Evolutionary conservation across 1,140 invertebrate species (phyloP).

Genomic region (Sarcophaga bullata): DNA sequence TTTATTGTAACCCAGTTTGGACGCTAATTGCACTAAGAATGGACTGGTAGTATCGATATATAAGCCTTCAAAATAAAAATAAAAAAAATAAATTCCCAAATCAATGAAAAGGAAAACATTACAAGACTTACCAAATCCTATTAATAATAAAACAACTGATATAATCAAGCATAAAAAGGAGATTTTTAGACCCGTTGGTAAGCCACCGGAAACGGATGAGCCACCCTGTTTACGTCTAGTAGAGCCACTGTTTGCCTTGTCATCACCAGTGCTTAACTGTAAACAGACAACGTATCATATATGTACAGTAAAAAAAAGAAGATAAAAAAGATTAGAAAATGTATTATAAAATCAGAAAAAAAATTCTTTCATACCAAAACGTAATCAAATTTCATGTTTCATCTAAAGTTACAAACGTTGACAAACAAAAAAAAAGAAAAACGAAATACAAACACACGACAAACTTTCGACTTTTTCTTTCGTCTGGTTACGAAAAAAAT

Average conservation of each 20-base stretch:
- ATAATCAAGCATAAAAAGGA: conserved; percentile 62
- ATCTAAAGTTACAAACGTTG: not conserved
- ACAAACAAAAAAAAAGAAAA: no score
- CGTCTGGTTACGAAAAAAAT: not conserved
- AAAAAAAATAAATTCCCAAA: not conserved
- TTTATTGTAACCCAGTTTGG: conserved; percentile 75
- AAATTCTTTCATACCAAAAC: conserved; percentile 18
- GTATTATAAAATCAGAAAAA: not conserved
- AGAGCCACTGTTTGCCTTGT: not conserved
- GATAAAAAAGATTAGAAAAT: not conserved
- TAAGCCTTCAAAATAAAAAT: conserved; percentile 47
- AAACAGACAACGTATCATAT: not conserved
- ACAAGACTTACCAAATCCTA: conserved; percentile 60
- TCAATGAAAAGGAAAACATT: not conserved
- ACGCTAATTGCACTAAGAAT: conserved; percentile 73
- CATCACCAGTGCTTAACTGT: conserved; percentile 42
- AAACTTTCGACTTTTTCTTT: not conserved
- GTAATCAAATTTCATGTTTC: conserved; percentile 40
- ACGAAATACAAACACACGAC: not conserved
- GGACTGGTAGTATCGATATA: conserved; percentile 64
- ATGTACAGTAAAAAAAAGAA: not conserved
- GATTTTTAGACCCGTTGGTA: conserved; percentile 56
- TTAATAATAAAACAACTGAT: conserved; percentile 57
- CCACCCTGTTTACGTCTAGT: conserved; percentile 33
- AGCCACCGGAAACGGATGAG: conserved; percentile 43